phyloP scores from a whole-genome alignment of 37 sponge, comb jelly and placozoan genomes.

The Dysidea cf. avara region DNA sequence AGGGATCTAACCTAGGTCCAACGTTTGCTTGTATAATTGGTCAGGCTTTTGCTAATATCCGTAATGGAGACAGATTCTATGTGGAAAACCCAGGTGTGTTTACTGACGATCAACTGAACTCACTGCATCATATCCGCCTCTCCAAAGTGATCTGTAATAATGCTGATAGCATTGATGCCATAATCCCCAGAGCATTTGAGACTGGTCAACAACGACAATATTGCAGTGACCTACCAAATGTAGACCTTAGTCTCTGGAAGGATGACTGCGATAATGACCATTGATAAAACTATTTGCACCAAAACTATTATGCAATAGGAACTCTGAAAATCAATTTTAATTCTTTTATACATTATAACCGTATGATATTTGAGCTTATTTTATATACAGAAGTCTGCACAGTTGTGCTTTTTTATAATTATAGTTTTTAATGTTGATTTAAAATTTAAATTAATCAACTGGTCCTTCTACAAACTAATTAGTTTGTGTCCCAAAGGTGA shows the following conservation, averaged over 20 bases:
- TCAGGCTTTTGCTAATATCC: background rate
- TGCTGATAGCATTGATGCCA: conserved; percentile 29
- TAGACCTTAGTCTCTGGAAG: conserved; percentile 51
- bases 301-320: background rate
- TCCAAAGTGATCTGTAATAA: conserved; percentile 58
- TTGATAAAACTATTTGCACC: background rate
- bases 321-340: too few species aligned
- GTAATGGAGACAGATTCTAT: conserved; percentile 33
- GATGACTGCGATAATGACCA: conserved; percentile 15
- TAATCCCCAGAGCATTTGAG: conserved; percentile 37
- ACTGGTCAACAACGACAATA: conserved; percentile 15
- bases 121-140: conserved; percentile 42
- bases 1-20: conserved; percentile 45
- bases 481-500: too few species aligned
- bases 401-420: too few species aligned
- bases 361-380: too few species aligned
- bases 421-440: too few species aligned
- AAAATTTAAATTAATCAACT: too few species aligned
- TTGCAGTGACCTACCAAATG: conserved; percentile 38
- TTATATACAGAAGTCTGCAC: too few species aligned
- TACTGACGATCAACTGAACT: conserved; percentile 30
- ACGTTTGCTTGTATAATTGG: conserved; percentile 32
- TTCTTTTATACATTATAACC: too few species aligned
- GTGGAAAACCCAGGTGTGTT: conserved; percentile 31
- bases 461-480: too few species aligned